phyloP scores from a whole-genome alignment of 2,888 invertebrate species.

The Acrobasis repandana region DNA sequence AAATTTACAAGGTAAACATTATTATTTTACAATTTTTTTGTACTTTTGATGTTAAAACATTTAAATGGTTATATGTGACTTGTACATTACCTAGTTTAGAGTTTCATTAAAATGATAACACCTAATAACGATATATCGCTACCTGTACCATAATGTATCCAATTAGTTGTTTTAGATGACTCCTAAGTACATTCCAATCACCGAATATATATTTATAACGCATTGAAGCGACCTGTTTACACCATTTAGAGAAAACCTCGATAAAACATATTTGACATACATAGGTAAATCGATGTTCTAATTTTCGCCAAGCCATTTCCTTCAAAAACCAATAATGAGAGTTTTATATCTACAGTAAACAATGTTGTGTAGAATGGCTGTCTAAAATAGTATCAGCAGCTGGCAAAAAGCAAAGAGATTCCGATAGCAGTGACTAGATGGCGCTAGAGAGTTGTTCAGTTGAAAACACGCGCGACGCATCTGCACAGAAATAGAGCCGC shows the following conservation, averaged over 20 bases:
- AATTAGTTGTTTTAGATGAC: too few relatives aligned
- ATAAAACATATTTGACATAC: background rate
- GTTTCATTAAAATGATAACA: too few relatives aligned
- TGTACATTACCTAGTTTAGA: background rate
- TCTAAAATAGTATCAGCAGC: conserved; percentile 73
- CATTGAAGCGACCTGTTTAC: too few relatives aligned
- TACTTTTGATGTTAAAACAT: background rate
- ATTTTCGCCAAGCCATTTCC: conserved; percentile 22
- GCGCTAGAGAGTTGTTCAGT: conserved; percentile 57
- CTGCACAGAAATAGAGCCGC: conserved; percentile 74
- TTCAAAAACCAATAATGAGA: conserved; percentile 38
- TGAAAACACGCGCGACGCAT: conserved; percentile 59
- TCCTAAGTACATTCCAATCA: too few relatives aligned
- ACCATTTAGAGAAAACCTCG: too few relatives aligned
- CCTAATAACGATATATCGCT: too few relatives aligned
- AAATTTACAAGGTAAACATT: background rate
- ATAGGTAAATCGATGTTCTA: background rate
- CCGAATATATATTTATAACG: too few relatives aligned
- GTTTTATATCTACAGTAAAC: conserved; percentile 44
- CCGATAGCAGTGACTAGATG: conserved; percentile 66
- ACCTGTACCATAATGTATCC: too few relatives aligned
- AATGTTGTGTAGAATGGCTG: conserved; percentile 45
- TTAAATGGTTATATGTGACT: background rate
- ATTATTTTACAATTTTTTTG: background rate
- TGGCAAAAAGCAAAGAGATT: conserved; percentile 58